These are phyloP conservation scores for Camponotus floridanus DNA, from an alignment of 1,140 invertebrate species.

Conservation along the genomic window DNA sequence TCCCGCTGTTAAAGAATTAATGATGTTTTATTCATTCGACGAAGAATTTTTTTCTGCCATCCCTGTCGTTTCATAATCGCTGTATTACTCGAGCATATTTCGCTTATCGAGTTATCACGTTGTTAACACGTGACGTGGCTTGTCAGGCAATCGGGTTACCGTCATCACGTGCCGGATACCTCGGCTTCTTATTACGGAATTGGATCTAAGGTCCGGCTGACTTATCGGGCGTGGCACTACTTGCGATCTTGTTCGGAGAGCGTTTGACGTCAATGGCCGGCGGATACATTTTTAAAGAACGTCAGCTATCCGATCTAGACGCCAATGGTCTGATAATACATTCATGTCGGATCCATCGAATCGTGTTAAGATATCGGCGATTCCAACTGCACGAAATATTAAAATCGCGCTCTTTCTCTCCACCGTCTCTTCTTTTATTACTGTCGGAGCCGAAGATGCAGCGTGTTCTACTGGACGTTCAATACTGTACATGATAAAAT, in stretches of 20 bases:
- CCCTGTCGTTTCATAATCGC: neutral
- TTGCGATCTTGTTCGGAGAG: conserved; percentile 46
- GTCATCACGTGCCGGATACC: conserved; percentile 62
- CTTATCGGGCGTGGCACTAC: conserved; percentile 58
- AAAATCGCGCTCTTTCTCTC: conserved; percentile 21
- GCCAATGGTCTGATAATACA: conserved; percentile 48
- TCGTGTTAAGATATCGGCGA: conserved; percentile 60
- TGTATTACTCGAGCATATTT: neutral
- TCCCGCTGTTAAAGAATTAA: neutral
- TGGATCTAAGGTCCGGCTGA: conserved; percentile 53
- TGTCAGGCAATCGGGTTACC: conserved; percentile 51
- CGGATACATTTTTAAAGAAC: conserved; percentile 66
- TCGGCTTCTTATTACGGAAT: conserved; percentile 21
- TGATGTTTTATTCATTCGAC: conserved; percentile 5
- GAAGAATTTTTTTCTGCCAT: neutral
- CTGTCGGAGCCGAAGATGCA: neutral
- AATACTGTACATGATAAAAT: conserved; percentile 2
- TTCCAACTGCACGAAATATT: conserved; percentile 49
- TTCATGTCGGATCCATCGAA: conserved; percentile 53
- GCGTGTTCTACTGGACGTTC: neutral
- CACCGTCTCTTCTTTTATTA: conserved; percentile 6
- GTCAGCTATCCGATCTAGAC: conserved; percentile 64
- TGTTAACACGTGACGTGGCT: conserved; percentile 19
- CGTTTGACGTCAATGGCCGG: conserved; percentile 68
- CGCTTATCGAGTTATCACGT: neutral